A percentile compares a stretch with the other conserved stretches of the same genome.
phyloP scores from a whole-genome alignment of 2,113 vertebrate genomes.

The Myrmophylax atrothorax region DNA sequence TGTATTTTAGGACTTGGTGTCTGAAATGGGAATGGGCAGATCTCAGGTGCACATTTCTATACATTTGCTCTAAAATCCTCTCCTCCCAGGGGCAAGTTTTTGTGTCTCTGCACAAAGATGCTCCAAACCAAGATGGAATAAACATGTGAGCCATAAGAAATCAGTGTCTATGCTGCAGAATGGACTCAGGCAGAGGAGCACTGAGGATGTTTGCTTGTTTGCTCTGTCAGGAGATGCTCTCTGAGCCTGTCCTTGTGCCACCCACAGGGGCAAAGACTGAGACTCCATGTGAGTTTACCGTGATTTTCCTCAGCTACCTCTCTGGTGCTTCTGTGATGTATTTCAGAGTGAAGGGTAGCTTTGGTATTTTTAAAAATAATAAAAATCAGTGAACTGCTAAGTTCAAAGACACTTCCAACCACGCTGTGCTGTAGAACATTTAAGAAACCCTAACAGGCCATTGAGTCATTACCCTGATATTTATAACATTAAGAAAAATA shows the following conservation, averaged over 20 bases:
- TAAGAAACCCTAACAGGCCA: not conserved
- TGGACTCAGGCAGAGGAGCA: not conserved
- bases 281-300: not conserved
- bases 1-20: not conserved
- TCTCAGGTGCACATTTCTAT: not conserved
- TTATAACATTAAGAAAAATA: slow-evolving; percentile 44
- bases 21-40: not conserved
- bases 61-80: not conserved
- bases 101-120: not conserved
- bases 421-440: not conserved
- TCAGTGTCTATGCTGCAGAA: not conserved
- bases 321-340: not conserved
- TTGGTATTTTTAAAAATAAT: not conserved
- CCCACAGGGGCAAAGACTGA: not conserved
- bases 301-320: not conserved
- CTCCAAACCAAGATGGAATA: not conserved
- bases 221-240: not conserved
- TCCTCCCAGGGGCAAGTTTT: not conserved
- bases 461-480: slow-evolving; percentile 45
- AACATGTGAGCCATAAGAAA: not conserved
- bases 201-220: not conserved
- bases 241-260: not conserved
- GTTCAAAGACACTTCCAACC: slow-evolving; percentile 23
- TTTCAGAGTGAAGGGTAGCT: not conserved
- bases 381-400: not conserved